A percentile compares a stretch with the other conserved stretches of the same genome.
Evolutionary conservation across 2,797 vertebrate species (phyloP).

Genomic region (Sebastes cheni): DNA sequence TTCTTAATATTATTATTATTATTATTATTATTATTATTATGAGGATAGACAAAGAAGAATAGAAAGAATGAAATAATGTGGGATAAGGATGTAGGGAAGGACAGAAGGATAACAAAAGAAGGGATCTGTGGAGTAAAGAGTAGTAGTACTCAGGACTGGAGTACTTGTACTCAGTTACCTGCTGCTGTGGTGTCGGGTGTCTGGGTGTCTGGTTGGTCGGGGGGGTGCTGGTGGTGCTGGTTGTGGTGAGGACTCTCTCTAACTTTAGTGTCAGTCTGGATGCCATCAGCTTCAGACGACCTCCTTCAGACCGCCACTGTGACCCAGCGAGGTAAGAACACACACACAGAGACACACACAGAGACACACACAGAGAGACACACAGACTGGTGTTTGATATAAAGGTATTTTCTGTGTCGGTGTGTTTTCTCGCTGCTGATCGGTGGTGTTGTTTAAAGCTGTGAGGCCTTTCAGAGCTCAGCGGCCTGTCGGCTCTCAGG

Average conservation of each 20-base stretch:
- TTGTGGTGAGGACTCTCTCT: conserved; percentile 32
- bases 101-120: neutral
- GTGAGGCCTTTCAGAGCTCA: neutral
- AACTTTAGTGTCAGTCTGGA: conserved; percentile 61
- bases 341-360: neutral
- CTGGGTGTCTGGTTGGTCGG: conserved; percentile 3
- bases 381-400: neutral
- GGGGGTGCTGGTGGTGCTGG: neutral
- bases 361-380: neutral
- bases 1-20: too few species aligned
- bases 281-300: conserved; percentile 1
- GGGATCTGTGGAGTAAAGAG: too few species aligned
- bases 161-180: neutral
- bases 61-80: neutral
- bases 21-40: too few species aligned
- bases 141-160: too few species aligned
- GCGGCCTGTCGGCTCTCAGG: neutral
- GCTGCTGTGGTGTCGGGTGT: conserved; percentile 53
- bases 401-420: neutral
- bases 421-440: neutral
- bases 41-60: neutral
- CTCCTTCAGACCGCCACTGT: neutral
- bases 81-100: neutral
- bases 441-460: neutral
- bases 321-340: conserved; percentile 45